Conservation (phyloP, 2,797 vertebrate genomes). For the Eulemur rubriventer region DNA sequence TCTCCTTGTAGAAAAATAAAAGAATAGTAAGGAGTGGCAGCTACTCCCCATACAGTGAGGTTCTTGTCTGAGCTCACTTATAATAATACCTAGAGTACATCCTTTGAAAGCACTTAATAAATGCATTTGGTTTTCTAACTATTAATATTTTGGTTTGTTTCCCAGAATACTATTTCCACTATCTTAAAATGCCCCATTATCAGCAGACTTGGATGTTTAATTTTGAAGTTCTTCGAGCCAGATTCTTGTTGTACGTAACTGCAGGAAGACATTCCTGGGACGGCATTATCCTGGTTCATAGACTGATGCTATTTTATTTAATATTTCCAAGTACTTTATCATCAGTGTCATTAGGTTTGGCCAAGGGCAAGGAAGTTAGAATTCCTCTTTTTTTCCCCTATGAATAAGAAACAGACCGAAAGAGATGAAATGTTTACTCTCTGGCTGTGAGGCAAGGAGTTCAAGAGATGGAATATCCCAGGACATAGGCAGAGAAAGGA, state of each 20-base stretch:
- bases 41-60: background rate
- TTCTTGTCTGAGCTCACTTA: background rate
- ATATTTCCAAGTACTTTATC: constrained; percentile 13
- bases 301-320: constrained; percentile 26
- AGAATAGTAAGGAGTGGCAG: background rate
- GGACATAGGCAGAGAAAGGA: background rate
- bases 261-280: background rate
- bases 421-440: background rate
- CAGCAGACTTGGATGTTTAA: constrained; percentile 18
- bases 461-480: background rate
- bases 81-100: background rate
- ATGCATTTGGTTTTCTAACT: background rate
- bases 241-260: constrained; percentile 15
- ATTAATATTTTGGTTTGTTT: background rate
- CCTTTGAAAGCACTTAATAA: background rate
- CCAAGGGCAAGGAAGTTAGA: background rate
- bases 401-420: constrained; percentile 8
- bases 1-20: background rate
- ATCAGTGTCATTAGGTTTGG: background rate
- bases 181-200: constrained; percentile 34
- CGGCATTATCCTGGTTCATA: constrained; percentile 24
- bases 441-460: background rate
- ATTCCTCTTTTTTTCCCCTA: background rate
- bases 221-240: background rate
- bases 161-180: constrained; percentile 12